These are phyloP conservation scores for Erpobdella octoculata DNA, from an alignment of 2,888 invertebrate species.

Conservation along the genomic window DNA sequence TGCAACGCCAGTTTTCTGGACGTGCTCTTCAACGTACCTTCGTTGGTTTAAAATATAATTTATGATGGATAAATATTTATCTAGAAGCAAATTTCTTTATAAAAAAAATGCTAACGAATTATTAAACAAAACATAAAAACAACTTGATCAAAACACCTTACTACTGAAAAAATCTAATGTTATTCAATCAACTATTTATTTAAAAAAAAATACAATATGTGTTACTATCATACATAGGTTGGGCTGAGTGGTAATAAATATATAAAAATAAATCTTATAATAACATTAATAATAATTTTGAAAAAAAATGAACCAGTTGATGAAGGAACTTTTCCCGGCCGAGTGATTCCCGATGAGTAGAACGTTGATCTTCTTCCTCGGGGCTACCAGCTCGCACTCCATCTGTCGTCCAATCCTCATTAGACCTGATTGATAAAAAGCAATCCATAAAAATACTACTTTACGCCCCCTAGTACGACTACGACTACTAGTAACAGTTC, in stretches of 20 bases:
- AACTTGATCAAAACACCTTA: too few relatives aligned
- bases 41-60: neutral
- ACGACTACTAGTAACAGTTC: too few relatives aligned
- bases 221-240: too few relatives aligned
- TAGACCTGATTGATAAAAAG: slow-evolving; percentile 50
- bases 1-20: slow-evolving; percentile 59
- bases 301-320: slow-evolving; percentile 56
- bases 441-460: neutral
- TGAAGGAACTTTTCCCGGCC: slow-evolving; percentile 59
- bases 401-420: slow-evolving; percentile 55
- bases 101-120: too few relatives aligned
- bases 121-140: too few relatives aligned
- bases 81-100: neutral
- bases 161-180: too few relatives aligned
- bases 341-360: slow-evolving; percentile 59
- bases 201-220: too few relatives aligned
- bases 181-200: too few relatives aligned
- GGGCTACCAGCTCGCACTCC: slow-evolving; percentile 53
- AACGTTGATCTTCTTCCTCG: slow-evolving; percentile 58
- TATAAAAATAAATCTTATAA: too few relatives aligned
- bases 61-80: neutral
- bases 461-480: too few relatives aligned
- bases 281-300: neutral
- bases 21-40: slow-evolving; percentile 59
- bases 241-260: too few relatives aligned